phyloP scores from a whole-genome alignment of 2,113 vertebrate genomes.

The Catharus fuscescens region DNA sequence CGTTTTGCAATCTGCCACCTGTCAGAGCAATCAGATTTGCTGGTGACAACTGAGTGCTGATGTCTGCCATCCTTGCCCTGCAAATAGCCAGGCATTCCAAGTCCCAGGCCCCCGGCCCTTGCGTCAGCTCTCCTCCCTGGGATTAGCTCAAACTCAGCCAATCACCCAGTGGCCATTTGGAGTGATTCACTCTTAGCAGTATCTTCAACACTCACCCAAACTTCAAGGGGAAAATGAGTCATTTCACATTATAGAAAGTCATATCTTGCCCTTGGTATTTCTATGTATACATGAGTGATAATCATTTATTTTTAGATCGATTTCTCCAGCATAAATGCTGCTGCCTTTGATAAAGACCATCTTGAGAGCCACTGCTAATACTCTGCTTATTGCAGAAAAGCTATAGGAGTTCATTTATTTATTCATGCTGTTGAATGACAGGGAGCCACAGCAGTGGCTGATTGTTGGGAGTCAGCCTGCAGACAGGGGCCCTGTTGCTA shows the following conservation, averaged over 20 bases:
- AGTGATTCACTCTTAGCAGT: constrained; percentile 67
- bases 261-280: constrained; percentile 69
- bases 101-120: constrained; percentile 41
- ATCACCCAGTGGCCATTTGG: constrained; percentile 58
- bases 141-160: constrained; percentile 50
- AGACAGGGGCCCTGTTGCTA: constrained; percentile 17
- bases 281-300: constrained; percentile 47
- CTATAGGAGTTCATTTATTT: constrained; percentile 14
- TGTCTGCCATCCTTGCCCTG: constrained; percentile 50
- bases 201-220: constrained; percentile 38
- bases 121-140: constrained; percentile 42
- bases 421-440: background rate
- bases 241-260: constrained; percentile 64
- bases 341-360: constrained; percentile 23
- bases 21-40: constrained; percentile 62
- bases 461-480: background rate
- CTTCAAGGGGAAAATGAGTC: constrained; percentile 64
- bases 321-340: constrained; percentile 38
- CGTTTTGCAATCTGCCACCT: constrained; percentile 41
- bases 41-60: constrained; percentile 65
- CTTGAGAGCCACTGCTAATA: constrained; percentile 37
- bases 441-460: background rate
- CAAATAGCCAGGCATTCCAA: constrained; percentile 55
- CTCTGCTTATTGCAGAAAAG: background rate
- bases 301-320: constrained; percentile 61